These are phyloP conservation scores for Ormia ochracea DNA, from an alignment of 2,888 invertebrate species.

Conservation along the genomic window DNA sequence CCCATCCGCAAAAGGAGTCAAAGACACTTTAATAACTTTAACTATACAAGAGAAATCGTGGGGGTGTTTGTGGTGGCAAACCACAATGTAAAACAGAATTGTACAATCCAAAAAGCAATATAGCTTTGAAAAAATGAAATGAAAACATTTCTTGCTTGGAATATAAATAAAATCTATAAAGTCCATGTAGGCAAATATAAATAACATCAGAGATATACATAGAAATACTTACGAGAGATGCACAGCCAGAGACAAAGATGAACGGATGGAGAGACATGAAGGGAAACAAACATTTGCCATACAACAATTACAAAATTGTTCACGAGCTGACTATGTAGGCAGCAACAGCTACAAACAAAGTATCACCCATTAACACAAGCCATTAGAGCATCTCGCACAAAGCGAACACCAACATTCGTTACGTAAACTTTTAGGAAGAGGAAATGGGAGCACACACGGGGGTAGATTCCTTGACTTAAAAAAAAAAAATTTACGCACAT, in stretches of 20 bases:
- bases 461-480: neutral
- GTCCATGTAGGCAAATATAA: constrained; percentile 2
- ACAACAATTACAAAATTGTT: constrained; percentile 30
- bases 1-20: constrained; percentile 40
- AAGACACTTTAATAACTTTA: constrained; percentile 27
- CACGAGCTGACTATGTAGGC: constrained; percentile 13
- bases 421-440: neutral
- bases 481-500: neutral
- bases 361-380: constrained; percentile 23
- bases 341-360: constrained; percentile 17
- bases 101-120: constrained; percentile 32
- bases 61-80: neutral
- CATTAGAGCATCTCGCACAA: neutral
- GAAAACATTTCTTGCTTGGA: constrained; percentile 28
- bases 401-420: neutral
- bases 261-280: constrained; percentile 12
- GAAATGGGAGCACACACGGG: neutral
- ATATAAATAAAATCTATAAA: constrained; percentile 10
- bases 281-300: constrained; percentile 27
- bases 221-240: constrained; percentile 9
- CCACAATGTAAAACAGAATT: constrained; percentile 52
- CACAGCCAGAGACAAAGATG: constrained; percentile 3
- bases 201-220: constrained; percentile 27
- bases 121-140: constrained; percentile 8
- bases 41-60: neutral